Conservation (phyloP, 2,888 invertebrate genomes). For the Koerneria pararmatus region DNA sequence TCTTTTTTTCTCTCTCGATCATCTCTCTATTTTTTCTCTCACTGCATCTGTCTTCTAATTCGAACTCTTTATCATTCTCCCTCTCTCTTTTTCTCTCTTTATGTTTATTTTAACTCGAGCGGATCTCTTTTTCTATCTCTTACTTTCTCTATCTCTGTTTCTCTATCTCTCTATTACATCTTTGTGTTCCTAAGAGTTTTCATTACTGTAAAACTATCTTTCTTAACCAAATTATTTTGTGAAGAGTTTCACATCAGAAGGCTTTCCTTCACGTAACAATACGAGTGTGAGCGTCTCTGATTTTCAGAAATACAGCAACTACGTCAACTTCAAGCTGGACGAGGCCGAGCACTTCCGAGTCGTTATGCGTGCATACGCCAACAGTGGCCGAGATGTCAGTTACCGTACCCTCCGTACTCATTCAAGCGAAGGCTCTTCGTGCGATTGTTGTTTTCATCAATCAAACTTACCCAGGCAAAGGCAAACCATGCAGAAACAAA, state of each 20-base stretch:
- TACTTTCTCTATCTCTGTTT: too few relatives aligned
- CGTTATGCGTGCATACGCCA: conserved; percentile 56
- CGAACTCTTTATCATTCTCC: too few relatives aligned
- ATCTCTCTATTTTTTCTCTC: background rate
- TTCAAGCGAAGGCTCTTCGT: background rate
- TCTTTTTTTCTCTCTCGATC: background rate
- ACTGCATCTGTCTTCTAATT: too few relatives aligned
- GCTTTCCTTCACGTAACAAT: too few relatives aligned
- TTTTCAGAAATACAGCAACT: conserved; percentile 52
- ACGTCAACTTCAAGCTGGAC: conserved; percentile 52
- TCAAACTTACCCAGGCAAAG: background rate
- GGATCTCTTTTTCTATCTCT: too few relatives aligned
- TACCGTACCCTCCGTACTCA: too few relatives aligned
- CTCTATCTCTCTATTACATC: too few relatives aligned
- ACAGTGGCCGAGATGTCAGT: conserved; percentile 24
- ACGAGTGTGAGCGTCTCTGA: background rate
- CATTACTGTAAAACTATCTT: too few relatives aligned
- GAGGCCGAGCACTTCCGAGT: conserved; percentile 45
- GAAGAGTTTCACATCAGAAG: too few relatives aligned
- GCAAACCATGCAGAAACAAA: too few relatives aligned
- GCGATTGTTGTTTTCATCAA: background rate
- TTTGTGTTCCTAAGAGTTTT: too few relatives aligned
- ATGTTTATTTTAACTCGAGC: conserved; percentile 11
- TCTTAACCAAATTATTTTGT: too few relatives aligned
- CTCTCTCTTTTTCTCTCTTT: conserved; percentile 9